Conservation (phyloP, 1,140 invertebrate species). For the Bemisia tabaci region DNA sequence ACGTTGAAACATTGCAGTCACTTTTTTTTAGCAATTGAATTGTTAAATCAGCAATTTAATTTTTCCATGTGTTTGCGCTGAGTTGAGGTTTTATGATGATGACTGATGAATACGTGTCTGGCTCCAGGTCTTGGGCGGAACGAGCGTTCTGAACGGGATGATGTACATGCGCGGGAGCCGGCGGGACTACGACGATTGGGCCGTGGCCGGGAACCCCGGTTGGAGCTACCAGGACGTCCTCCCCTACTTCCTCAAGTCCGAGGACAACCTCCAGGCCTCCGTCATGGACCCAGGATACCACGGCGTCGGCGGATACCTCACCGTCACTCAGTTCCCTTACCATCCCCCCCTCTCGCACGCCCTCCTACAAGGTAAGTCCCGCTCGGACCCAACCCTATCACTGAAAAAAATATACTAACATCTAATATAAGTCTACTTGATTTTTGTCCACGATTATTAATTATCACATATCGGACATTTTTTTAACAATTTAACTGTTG, state of each 20-base stretch:
- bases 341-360: conserved; percentile 70
- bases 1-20: too few species aligned
- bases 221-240: conserved; percentile 84
- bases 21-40: too few species aligned
- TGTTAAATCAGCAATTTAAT: too few species aligned
- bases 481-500: too few species aligned
- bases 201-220: conserved; percentile 63
- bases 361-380: conserved; percentile 67
- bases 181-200: conserved; percentile 85
- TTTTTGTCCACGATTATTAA: too few species aligned
- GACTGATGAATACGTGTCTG: too few species aligned
- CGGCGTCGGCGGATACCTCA: conserved; percentile 57
- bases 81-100: too few species aligned
- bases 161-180: conserved; percentile 87
- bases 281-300: conserved; percentile 62
- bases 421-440: too few species aligned
- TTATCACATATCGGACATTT: too few species aligned
- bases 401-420: too few species aligned
- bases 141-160: conserved; percentile 92
- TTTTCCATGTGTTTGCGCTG: too few species aligned
- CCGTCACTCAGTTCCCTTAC: conserved; percentile 70
- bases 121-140: conserved; percentile 72
- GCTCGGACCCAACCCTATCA: too few species aligned
- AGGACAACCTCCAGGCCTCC: conserved; percentile 60
- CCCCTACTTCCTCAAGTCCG: conserved; percentile 75